Evolutionary conservation across 30 jellyfish, hydroid and myxozoan species (phyloP), one percentile per base, ranked within the genome.

Genomic region (Aurelia sp.): DNA sequence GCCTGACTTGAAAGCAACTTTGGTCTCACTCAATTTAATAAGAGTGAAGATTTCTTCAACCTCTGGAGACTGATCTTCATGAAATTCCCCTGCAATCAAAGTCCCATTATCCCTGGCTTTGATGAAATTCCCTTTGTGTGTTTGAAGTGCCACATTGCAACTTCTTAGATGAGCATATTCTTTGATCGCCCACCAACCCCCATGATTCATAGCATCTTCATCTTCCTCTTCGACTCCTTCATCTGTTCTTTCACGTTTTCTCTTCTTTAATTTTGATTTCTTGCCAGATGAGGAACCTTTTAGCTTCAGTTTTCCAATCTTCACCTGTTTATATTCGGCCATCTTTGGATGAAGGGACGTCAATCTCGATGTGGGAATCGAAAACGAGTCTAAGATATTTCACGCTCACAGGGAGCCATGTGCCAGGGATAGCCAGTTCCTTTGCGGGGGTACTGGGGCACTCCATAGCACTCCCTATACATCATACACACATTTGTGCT

Each of bases 151-250:
- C 44, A 95, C 80, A 44, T 41, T 95, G 76, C 99, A 74, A 55
- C 97, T 82, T 55, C 77, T 57, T 13, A 90, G n/a, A 13, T 89
- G 72, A 18, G 78, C 96, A 71, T 82, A 95, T 20, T 68, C 91
- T 52, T 86, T 81, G 13, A 95, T 81, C 0, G 86, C 71, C 99
- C 99, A 95, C 99, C 99, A 95, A 6, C 99, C 99, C 60, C 97
- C 97, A 76, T 95, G 97, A 3, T 72, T 23, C 15, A 89, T 57
- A 13, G 98, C 82, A 59, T 95, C 99, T 22, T 90, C 97, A 79
- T 92, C 96, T 51, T 66, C 66, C 16, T 16, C 80, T 59, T 79
- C 89, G n/a, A 20, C 76, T 40, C n/a, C 68, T 37, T 62, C 89
- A 4, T 62, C 92, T 27, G 85, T 52, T 11, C 41, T 71, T 11